Evolutionary conservation across 2,888 invertebrate species (phyloP), one percentile per base, ranked within the genome.

Genomic region (Leucania comma): DNA sequence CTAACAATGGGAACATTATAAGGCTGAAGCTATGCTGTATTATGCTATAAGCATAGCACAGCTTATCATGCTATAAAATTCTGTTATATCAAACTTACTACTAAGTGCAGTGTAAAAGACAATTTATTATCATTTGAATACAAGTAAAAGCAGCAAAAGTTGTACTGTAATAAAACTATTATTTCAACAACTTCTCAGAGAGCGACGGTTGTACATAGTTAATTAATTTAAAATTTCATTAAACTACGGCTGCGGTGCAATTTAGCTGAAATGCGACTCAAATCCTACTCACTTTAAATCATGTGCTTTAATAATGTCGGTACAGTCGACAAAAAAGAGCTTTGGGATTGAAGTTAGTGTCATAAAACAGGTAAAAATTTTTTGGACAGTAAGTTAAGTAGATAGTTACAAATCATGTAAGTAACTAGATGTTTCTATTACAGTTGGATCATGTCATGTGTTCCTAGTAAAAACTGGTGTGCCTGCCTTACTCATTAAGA

Each of bases 161-260:
- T 72, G n/a, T 14, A 59, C 42, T 50, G 42, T 14, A 64, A 72
- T 67, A 20, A 68, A 80, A 80, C 70, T 64, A 64, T 68, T 70
- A 70, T 72, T 74, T 32, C 53, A 78, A 78, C 56, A 60, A 67
- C 50, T 68, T 12, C 42, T 60, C 56, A 20, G 26, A 64, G 68
- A 53, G 58, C 57, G 24, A 24, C 38, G 24, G 32, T 72, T 68
- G 69, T 46, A n/a, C n/a, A n/a, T n/a, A 62, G 68, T 83, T 80
- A 78, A 81, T 84, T 85, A 79, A 81, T 78, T 78, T 81, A 32
- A 84, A 81, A 78, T 79, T 78, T 79, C 58, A 79, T 80, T 72
- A 73, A 77, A 77, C 57, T 73, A n/a, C 58, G 63, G 59, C 72
- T 75, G 76, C 50, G 67, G 53, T 69, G 70, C 38, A 64, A 67